Percentiles rank a stretch among this genome's conserved stretches.
phyloP scores from a whole-genome alignment of 2,797 vertebrate genomes.

The Syndactyla subalaris region DNA sequence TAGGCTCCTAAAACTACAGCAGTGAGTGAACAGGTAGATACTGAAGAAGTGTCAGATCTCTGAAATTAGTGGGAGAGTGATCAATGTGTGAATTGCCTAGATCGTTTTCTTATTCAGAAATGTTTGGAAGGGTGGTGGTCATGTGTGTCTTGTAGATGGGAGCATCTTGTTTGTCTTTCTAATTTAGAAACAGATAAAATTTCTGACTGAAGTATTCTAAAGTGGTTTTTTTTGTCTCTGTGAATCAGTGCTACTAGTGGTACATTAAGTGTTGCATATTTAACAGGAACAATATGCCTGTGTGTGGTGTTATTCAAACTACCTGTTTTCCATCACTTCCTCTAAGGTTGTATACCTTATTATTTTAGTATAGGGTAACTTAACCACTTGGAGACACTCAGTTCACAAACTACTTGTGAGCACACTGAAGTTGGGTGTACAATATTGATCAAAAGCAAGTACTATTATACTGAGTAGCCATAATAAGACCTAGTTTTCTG shows the following conservation, averaged over 20 bases:
- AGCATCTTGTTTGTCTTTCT: constrained; percentile 2
- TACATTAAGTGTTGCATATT: neutral
- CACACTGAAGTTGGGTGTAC: neutral
- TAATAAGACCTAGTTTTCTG: neutral
- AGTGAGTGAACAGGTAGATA: neutral
- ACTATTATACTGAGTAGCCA: neutral
- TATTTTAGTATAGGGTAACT: constrained; percentile 30
- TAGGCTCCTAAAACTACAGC: constrained; percentile 11
- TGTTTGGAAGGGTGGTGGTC: neutral
- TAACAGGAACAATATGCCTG: constrained; percentile 11
- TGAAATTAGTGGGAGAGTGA: neutral
- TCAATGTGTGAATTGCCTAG: neutral
- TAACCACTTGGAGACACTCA: neutral
- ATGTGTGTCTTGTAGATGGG: neutral
- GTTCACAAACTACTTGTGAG: constrained; percentile 7
- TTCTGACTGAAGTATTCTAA: neutral
- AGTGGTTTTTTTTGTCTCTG: neutral
- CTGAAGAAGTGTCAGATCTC: neutral
- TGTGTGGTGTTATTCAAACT: neutral
- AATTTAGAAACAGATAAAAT: neutral
- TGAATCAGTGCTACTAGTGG: neutral
- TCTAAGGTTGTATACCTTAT: neutral
- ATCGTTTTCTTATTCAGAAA: neutral
- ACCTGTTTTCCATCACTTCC: neutral
- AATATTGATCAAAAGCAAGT: neutral